Evolutionary conservation across 2,797 vertebrate genomes (phyloP).

Genomic region (Channa striata): DNA sequence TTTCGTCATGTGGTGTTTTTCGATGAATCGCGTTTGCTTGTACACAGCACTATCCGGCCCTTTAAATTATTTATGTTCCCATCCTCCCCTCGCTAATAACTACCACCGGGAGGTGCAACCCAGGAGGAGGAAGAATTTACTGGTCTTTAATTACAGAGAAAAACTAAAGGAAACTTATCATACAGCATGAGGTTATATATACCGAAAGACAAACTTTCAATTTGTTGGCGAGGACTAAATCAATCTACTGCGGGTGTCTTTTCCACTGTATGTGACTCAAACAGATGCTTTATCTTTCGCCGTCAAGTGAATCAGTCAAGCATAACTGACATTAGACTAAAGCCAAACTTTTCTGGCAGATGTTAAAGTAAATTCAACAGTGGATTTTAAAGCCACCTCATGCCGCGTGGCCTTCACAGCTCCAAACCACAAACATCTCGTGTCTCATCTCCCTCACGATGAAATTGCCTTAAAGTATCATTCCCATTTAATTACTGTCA

Average conservation of each 20-base stretch:
- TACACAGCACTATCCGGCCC: conserved; percentile 21
- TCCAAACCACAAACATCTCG: conserved; percentile 60
- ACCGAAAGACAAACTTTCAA: background rate
- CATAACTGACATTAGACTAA: conserved; percentile 13
- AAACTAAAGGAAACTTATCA: conserved; percentile 7
- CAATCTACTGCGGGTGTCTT: conserved; percentile 11
- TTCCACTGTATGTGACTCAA: conserved; percentile 13
- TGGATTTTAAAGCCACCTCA: conserved; percentile 28
- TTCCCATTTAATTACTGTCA: conserved; percentile 85
- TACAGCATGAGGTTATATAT: background rate
- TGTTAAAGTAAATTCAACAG: conserved; percentile 24
- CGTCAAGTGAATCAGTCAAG: conserved; percentile 10
- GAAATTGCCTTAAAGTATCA: conserved; percentile 84
- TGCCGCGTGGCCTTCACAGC: conserved; percentile 48
- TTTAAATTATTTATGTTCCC: conserved; percentile 46
- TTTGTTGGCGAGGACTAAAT: background rate
- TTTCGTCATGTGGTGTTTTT: conserved; percentile 39
- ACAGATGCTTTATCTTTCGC: conserved; percentile 15
- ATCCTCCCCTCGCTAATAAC: conserved; percentile 13
- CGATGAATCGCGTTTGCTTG: conserved; percentile 53
- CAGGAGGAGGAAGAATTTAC: conserved; percentile 11
- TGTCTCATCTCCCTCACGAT: conserved; percentile 74
- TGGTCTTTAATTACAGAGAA: conserved; percentile 5
- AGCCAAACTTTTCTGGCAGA: conserved; percentile 40
- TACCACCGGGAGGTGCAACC: background rate